phyloP scores from a whole-genome alignment of 2,113 vertebrate species.

The Rhombomys opimus region DNA sequence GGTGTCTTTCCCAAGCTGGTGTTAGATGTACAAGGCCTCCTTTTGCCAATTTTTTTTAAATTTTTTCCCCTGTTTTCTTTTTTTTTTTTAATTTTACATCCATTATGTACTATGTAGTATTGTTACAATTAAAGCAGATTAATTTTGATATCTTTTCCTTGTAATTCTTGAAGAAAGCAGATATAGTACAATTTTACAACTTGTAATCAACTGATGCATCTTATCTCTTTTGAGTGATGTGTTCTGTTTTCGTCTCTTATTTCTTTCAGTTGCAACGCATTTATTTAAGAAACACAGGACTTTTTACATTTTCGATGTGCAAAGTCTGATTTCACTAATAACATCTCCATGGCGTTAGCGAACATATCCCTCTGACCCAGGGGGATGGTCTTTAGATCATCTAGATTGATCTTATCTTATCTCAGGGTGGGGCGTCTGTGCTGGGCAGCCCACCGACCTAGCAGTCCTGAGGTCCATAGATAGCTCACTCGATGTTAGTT shows the following conservation, averaged over 20 bases:
- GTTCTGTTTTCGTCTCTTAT: constrained; percentile 3
- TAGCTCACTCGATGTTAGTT: too few relatives aligned
- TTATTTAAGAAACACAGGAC: background rate
- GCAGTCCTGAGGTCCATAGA: too few relatives aligned
- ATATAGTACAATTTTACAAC: constrained; percentile 20
- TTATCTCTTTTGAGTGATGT: background rate
- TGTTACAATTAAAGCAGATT: constrained; percentile 23
- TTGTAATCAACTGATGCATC: background rate
- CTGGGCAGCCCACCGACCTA: too few relatives aligned
- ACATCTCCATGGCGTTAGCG: background rate
- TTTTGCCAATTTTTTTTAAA: too few relatives aligned
- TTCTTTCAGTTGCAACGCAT: background rate
- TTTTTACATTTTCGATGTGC: background rate
- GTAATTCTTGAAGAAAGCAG: background rate
- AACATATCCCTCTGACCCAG: background rate
- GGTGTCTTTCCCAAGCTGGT: background rate
- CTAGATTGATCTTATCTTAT: background rate
- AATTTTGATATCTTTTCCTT: constrained; percentile 35
- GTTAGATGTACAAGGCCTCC: background rate
- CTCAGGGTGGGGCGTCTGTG: too few relatives aligned
- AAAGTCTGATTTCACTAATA: background rate
- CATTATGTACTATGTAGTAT: background rate
- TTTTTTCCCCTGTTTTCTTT: too few relatives aligned
- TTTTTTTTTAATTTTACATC: background rate
- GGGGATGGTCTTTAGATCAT: background rate